Conservation (phyloP, 2,113 vertebrate species). For the Equus quagga region DNA sequence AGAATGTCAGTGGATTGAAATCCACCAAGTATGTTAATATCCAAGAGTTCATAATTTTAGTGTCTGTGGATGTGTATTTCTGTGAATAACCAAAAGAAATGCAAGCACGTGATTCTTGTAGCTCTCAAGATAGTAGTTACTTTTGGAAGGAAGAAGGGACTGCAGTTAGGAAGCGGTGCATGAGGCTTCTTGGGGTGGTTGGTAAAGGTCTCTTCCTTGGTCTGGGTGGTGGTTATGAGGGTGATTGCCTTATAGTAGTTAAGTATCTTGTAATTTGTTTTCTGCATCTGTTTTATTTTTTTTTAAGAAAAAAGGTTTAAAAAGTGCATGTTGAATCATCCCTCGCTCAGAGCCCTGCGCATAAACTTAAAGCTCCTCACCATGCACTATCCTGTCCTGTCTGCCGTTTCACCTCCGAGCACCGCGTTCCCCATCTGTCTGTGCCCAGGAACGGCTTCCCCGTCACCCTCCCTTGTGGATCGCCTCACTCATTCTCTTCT, state of each 20-base stretch:
- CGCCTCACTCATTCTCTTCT: not conserved
- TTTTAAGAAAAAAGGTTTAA: not conserved
- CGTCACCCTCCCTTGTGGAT: not conserved
- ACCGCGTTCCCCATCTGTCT: not conserved
- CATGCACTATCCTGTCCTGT: accelerated
- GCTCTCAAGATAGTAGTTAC: not conserved
- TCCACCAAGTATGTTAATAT: not conserved
- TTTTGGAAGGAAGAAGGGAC: not conserved
- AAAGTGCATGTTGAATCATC: not conserved
- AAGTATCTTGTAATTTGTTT: not conserved
- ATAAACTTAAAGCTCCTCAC: not conserved
- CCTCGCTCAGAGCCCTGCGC: not conserved
- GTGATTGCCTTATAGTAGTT: not conserved
- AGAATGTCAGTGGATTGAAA: not conserved
- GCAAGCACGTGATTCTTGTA: not conserved
- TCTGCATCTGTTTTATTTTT: not conserved
- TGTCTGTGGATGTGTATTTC: not conserved
- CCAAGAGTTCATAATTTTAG: not conserved
- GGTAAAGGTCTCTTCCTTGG: not conserved
- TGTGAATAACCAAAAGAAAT: slow-evolving; percentile 4
- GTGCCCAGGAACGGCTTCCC: not conserved
- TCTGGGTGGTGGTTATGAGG: not conserved
- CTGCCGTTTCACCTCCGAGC: not conserved
- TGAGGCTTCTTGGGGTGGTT: not conserved
- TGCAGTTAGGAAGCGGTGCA: not conserved